A percentile compares a stretch with the other conserved stretches of the same genome.
phyloP scores from a whole-genome alignment of 2,113 vertebrate genomes.

The Tenebrosternarchus preto region DNA sequence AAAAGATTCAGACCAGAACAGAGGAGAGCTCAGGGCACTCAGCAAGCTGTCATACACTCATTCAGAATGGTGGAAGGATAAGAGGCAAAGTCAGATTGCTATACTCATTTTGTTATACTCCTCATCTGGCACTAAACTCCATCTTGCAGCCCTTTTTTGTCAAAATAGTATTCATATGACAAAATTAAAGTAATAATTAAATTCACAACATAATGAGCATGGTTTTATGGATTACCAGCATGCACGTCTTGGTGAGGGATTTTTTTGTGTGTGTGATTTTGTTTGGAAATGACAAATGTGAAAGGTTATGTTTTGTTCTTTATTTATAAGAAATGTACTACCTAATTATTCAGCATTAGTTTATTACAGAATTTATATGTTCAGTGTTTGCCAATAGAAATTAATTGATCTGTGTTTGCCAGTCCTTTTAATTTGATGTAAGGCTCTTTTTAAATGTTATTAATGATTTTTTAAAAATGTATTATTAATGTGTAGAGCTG shows the following conservation, averaged over 20 bases:
- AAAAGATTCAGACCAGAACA: not conserved
- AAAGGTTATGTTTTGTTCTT: no score
- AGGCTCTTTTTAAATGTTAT: not conserved
- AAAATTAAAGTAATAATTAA: not conserved
- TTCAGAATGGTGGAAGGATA: constrained; percentile 1
- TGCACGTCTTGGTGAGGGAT: no score
- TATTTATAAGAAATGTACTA: not conserved
- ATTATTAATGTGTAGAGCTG: no score
- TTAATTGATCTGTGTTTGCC: not conserved
- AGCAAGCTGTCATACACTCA: not conserved
- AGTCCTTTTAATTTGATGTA: not conserved
- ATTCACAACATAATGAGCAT: not conserved
- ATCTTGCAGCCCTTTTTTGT: not conserved
- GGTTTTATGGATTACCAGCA: not conserved
- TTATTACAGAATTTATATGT: not conserved
- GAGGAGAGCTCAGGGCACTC: not conserved
- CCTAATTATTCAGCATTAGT: not conserved
- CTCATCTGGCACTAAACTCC: constrained; percentile 20
- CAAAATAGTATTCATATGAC: not conserved
- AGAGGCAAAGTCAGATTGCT: constrained; percentile 1
- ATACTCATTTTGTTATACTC: not conserved
- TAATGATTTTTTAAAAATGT: no score
- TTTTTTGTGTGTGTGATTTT: no score
- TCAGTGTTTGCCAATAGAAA: not conserved
- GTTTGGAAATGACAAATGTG: not conserved